Base-by-base conservation (phyloP, 2,113 vertebrate genomes). In the Mola mola region DNA sequence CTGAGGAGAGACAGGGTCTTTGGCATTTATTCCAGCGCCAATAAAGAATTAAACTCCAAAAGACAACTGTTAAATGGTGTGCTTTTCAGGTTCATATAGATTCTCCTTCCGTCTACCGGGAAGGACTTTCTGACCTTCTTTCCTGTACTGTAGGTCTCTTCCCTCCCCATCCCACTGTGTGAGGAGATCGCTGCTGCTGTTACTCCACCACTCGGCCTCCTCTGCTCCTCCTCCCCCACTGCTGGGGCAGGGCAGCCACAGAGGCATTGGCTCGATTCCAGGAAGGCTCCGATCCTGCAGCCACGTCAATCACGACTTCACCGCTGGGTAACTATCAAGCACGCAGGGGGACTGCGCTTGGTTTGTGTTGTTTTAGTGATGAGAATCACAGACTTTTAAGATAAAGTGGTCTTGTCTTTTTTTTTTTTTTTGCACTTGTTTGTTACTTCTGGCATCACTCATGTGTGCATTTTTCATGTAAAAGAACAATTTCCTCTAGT, bases 231-330 rank as follows among this genome's bases (percentile, higher is more conserved):
- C 43, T 29, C 43, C 55, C 53, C 41, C 67, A 55, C 57, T n/a
- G 7, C 50, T 57, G 49, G 70, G 21, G 28, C 75, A 28, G 61
- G 69, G 58, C 65, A 51, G 67, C 78, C 75, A 74, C 65, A 56
- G 56, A 73, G 57, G 69, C 52, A 48, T 88, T 83, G 87, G 81
- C 64, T 72, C 13, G 37, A 79, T 83, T 87, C 86, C 82, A 83
- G 53, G 21, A 75, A 89, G 76, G 62, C 78, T 71, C 49, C 15
- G 83, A 89, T 81, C 83, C 90, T 89, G 86, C 83, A 84, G 83
- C 79, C 79, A 87, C 87, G 79, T 91, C 90, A 55, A 81, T 91
- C 91, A 92, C 90, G 82, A 91, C 90, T 87, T 92, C 91, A 84
- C 91, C 89, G 74, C 89, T 91, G 89, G 90, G 92, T 92, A 90